Evolutionary conservation across 2,888 invertebrate genomes (phyloP), one percentile per base, ranked within the genome.

Genomic region (Gymnoscelis rufifasciata): DNA sequence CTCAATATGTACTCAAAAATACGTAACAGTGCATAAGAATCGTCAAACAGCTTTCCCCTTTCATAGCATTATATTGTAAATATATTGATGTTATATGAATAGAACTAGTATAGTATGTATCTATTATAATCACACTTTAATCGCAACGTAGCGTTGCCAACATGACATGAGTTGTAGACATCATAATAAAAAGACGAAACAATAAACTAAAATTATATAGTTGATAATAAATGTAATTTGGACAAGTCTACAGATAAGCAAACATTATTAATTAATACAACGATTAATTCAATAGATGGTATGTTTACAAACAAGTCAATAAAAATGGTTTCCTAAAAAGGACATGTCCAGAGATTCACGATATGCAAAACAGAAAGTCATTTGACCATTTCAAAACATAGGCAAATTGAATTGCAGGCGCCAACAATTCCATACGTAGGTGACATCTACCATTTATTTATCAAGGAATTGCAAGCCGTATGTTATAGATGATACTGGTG

Each of bases 1-100:
- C 74, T 74, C 71, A 86, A 86, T 79, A 63, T 83, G 81, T 83
- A 74, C 62, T 64, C 69, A 69, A 71, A 68, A 68, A 66, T 67
- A 71, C 68, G 78, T 72, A 78, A 78, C 70, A 74, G 71, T 72
- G 69, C 67, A 70, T 72, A 57, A 33, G 26, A 39, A 39, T 8
- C 14, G 31, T 39, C 39, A 51, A 64, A 65, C 64, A 66, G 74
- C 83, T 87, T 86, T 87, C 86, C 66, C 78, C 70, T 74, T 70
- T 72, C 69, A 62, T 73, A 66, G 65, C 66, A 67, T 62, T 40
- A 40, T 53, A 13, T 1, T 8, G 31, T 33, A 4, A 8, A 13
- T 6, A 30, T 30, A 13, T 15, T 31, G 14, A 15, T 19, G 19
- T 19, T 19, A 19, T 19, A 19, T 19, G 19, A 19, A 19, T 19